Evolutionary conservation across 2,113 vertebrate species (phyloP), one percentile per base, ranked within the genome.

Genomic region (Cynoglossus semilaevis): DNA sequence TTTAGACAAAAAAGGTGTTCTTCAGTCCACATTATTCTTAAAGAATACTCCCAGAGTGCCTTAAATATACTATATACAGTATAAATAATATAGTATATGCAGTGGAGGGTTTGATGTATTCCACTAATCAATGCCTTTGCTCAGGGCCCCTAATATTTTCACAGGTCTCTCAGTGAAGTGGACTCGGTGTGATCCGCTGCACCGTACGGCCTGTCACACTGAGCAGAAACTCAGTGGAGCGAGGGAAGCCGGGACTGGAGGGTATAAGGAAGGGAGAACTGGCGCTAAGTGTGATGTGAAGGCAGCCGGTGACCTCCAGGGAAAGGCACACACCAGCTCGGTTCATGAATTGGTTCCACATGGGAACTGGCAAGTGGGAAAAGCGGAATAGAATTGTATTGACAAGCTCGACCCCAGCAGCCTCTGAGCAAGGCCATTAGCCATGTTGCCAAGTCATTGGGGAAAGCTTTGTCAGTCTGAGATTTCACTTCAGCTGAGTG

Each of bases 301-400:
- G 67, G 75, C 55, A 79, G 86, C 63, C 41, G n/a, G 63, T 70
- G 77, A 85, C 69, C 91, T 78, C 85, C 41, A 74, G 87, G 84
- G 72, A 79, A 87, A 90, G 82, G 81, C 90, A 85, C 88, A 81
- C 85, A 83, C 85, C 87, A 79, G 83, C n/a, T 19, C 81, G 81
- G 85, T 92, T 83, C 91, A 91, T 84, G 87, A 90, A 92, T 87
- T 91, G 79, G 83, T 84, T 92, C 86, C 87, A 92, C 88, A 94
- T 91, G 82, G 89, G 80, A 93, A 76, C 72, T 92, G 91, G 90
- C 89, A 94, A 90, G 90, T 82, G 89, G 85, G 82, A 90, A 89
- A 91, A 87, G 88, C 85, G 74, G 85, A 92, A 89, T 81, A 84
- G 87, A 94, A 93, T 93, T 88, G 83, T 91, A 92, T 90, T 79